Evolutionary conservation across 2,797 vertebrate species (phyloP), one percentile per base, ranked within the genome.

Genomic region (Potorous gilbertii): DNA sequence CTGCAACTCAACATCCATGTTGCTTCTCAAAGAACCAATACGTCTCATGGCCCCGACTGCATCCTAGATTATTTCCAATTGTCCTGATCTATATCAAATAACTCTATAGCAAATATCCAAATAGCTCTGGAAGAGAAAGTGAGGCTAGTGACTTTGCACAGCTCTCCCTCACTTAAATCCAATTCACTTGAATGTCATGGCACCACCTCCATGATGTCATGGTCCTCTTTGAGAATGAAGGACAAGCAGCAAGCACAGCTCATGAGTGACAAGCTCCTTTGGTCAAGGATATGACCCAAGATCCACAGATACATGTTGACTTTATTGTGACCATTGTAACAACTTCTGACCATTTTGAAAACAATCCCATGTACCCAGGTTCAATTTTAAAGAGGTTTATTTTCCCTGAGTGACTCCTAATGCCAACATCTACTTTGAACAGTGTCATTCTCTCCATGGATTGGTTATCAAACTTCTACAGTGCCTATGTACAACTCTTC

Each of bases 221-320:
- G 55, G 55, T 24, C 55, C 55, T 56, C 18, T 56, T 56, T 21
- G 21, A 56, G 55, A 56, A 56, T 4, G 3, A 55, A 56, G 55
- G 55, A 56, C 55, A 56, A 56, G 1, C 55, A 56, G 55, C 55
- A 56, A 24, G 4, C 55, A 21, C 16, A 40, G 0, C 18, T 74
- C n/a, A 40, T 74, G 16, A 74, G 40, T 74, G n/a, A 74, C 10
- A 74, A 27, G 16, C 89, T 57, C 34, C 94, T 24, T 56, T 59
- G 34, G 8, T 91, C 54, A 94, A 92, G 52, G 92, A 55, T 62
- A 92, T 57, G 90, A 56, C 89, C 55, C 14, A 90, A 54, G 92
- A 1, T 66, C 55, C 97, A 92, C 0, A 93, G 13, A 94, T 57
- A 56, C 11, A 5, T 16, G 92, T 3, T 94, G 18, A 91, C n/a